Base-by-base conservation (phyloP, 1,140 invertebrate species). In the Philaenus spumarius region DNA sequence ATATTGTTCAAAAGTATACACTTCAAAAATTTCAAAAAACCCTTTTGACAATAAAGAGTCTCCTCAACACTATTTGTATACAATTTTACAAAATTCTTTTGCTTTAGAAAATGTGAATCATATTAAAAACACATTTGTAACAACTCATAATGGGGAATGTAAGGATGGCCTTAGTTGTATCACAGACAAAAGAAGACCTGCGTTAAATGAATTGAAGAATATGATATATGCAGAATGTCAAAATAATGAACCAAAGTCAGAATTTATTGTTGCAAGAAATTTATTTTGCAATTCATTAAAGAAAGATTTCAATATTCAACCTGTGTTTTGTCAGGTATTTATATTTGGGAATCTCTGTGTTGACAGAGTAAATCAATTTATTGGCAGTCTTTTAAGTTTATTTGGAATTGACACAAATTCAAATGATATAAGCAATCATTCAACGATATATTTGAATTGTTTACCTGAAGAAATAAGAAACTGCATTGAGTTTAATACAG, bases 271-370 rank as follows among this genome's bases (percentile, higher is more conserved):
- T 45, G 17, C 19, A 39, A n/a, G n/a, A 45, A 23, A 15, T 15
- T 15, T 43, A 9, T 17, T 55, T 40, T 17, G 15, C 24, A 20
- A n/a, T 15, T 24, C 11, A 43, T 45, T 46, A 14, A 45, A 43
- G 43, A 59, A 51, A 2, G 40, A 53, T 34, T 59, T 59, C 20
- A 15, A 34, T 19, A 9, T 17, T 2, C 22, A 24, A 47, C 52
- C 58, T 20, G 43, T 55, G 2, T 11, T 20, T 20, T 53, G 51
- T 24, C 30, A 55, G 46, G 3, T 54, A 14, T 34, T 60, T n/a
- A 46, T 60, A n/a, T 24, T 60, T 47, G 58, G 51, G n/a, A 15
- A n/a, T 5, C 2, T 22, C 14, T 26, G 24, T 30, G 5, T 19
- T 30, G 9, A 43, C 2, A 19, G 19, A 17, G 2, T 46, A 19